Evolutionary conservation across 30 jellyfish, hydroid and myxozoan genomes (phyloP), one percentile per base, ranked within the genome.

Genomic region (Aurelia aurita complex sp. Pacific): DNA sequence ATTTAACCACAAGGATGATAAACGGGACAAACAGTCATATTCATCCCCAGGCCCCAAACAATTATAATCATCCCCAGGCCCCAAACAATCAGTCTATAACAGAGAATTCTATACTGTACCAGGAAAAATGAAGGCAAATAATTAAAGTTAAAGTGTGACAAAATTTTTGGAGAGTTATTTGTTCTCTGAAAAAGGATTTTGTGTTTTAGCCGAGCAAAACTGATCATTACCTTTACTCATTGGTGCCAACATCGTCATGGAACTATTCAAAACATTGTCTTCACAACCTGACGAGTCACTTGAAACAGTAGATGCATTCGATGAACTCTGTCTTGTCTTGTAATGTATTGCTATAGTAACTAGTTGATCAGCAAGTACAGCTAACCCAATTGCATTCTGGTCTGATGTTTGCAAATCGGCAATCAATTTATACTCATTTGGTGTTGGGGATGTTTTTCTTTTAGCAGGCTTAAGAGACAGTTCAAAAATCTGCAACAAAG

Each of bases 251-350:
- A 89, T 80, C 11, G 86, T 67, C 76, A 89, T 55, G 32, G 97
- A 89, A 19, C 53, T 68, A 57, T 81, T 81, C 32, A 73, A 85
- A n/a, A 64, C 72, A 60, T 64, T 64, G 32, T 89, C 97, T 36
- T 89, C 97, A 89, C 91, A 89, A 4, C 92, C 84, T 14, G 97
- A 89, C 5, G 92, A 80, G 63, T 89, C 97, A 51, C 88, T 68
- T 74, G 97, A 89, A 17, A 81, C 66, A 17, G 96, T 73, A 5
- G 91, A 80, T 1, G 91, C 91, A 80, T 73, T 74, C 12, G 97
- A 89, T 23, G 91, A 77, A 19, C 77, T n/a, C 2, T 80, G 85
- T 42, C 50, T 80, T 34, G 88, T 73, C 51, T 81, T 89, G 78
- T 55, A 80, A 66, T 89, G 97, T 59, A 89, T 18, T 2, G 90